Evolutionary conservation across 2,888 invertebrate species (phyloP), one percentile per base, ranked within the genome.

Genomic region (Unio delphinus): DNA sequence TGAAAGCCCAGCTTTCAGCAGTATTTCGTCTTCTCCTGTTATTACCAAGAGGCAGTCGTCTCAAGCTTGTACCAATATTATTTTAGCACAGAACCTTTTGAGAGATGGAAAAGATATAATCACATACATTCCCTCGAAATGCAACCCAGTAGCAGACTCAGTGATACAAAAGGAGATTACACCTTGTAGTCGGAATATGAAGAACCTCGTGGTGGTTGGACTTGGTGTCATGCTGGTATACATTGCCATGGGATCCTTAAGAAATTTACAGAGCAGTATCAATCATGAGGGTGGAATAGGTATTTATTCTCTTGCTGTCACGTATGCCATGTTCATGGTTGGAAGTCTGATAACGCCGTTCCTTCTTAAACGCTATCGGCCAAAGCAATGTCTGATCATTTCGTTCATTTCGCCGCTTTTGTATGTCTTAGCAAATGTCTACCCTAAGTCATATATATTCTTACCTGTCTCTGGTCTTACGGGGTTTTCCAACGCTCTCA

Each of bases 251-350:
- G 81, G 82, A 7, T 85, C 88, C 0, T 74, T 88, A 30, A 72
- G 88, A 20, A 89, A 88, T 70, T 80, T 89, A 17, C 88, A 88
- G 74, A 89, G 88, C 72, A 89, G 88, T 69, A 65, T 89, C 58
- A 87, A 89, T 70, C 78, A 81, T 55, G 82, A 83, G 30, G 83
- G 81, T 17, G 88, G 87, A 7, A 76, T 89, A 11, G 89, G 88
- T 1, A 76, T 89, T 23, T 82, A 80, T 56, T 84, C 87, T 0
- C 81, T 89, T 26, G 86, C 87, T 30, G 74, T 80, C 30, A 69
- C 81, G 54, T 87, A 80, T 73, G 82, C 74, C 8, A 76, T 80
- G n/a, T 86, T 86, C 67, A 82, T 86, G 67, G 45, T 87, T 23
- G 85, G 87, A 20, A 88, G 87, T 69, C 75, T 89, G 18, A 76